Evolutionary conservation across 2,113 vertebrate species (phyloP), one percentile per base, ranked within the genome.

Genomic region (Melospiza melodia): DNA sequence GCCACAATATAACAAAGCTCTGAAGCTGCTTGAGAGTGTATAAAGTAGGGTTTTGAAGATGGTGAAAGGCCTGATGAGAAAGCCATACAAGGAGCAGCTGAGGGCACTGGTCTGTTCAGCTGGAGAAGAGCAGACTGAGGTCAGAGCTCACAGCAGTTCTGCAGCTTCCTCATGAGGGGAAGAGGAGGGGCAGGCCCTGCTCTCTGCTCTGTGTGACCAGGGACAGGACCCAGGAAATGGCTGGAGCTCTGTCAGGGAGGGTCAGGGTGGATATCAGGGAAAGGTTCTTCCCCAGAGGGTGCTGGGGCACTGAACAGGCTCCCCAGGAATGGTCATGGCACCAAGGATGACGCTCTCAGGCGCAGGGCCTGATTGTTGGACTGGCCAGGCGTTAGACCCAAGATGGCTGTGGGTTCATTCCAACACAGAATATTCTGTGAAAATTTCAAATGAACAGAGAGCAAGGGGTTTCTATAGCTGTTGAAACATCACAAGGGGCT

Each of bases 321-420:
- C 18, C 1, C 15, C 8, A 12, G 5, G 14, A 6, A 28, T 1
- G 35, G 5, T 4, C 8, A 43, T 5, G 9, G 22, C 8, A 3
- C 5, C 16, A 63, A 17, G 6, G 7, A 63, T 2, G 2, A 55
- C 0, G 4, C 8, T 30, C 3, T 62, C 41, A 17, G 19, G 5
- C 0, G 1, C 24, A 35, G 6, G 6, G 8, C 0, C 1, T 0
- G 1, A 63, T 7, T 41, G 14, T 1, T 62, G 28, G 11, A 59
- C 5, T 9, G 30, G 10, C 13, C 41, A 31, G 9, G 10, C 6
- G 2, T 24, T 30, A 9, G 20, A 24, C 6, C 12, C 3, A 3
- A 24, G 57, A 71, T 14, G 12, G 2, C 15, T 55, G 4, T 7
- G 11, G 3, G 11, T 21, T 10, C 7, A 7, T n/a, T 62, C 28